Evolutionary conservation across 2,888 invertebrate genomes (phyloP).

Genomic region (Gastracanthus pulcherrimus): DNA sequence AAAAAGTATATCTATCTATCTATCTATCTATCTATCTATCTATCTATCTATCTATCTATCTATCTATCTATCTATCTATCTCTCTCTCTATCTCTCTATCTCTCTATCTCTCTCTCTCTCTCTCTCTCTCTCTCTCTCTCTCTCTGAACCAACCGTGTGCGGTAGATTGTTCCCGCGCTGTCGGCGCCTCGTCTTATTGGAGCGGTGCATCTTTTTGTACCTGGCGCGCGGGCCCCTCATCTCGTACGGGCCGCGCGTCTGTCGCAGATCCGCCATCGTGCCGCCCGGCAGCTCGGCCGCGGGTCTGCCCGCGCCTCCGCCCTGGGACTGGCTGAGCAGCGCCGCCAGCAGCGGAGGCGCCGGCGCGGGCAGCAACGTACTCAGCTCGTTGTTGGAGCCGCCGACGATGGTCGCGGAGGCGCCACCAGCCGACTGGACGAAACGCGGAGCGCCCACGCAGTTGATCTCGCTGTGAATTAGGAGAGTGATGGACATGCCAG

Average conservation of each 20-base stretch:
- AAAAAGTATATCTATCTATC: too few species aligned
- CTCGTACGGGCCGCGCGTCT: conserved; percentile 52
- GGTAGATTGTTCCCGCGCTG: conserved; percentile 58
- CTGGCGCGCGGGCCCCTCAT: conserved; percentile 64
- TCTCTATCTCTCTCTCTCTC: too few species aligned
- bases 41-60: too few species aligned
- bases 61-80: too few species aligned
- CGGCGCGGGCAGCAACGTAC: conserved; percentile 81
- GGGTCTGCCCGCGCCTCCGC: too few species aligned
- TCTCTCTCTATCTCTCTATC: too few species aligned
- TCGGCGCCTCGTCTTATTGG: conserved; percentile 75
- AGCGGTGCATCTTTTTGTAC: conserved; percentile 80
- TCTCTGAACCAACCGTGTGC: conserved; percentile 18
- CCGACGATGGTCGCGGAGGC: conserved; percentile 80
- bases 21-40: too few species aligned
- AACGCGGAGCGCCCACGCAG: conserved; percentile 77
- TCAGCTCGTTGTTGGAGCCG: conserved; percentile 83
- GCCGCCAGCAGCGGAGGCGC: conserved; percentile 82
- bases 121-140: too few species aligned
- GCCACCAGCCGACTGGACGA: conserved; percentile 78
- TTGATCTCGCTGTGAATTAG: conserved; percentile 42
- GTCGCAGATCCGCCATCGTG: conserved; percentile 51
- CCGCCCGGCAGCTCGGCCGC: conserved; percentile 77
- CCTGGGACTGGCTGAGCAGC: conserved; percentile 81
- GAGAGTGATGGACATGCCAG: too few species aligned